Conservation (phyloP, 2,888 invertebrate genomes). For the Nephrotoma flavescens region DNA sequence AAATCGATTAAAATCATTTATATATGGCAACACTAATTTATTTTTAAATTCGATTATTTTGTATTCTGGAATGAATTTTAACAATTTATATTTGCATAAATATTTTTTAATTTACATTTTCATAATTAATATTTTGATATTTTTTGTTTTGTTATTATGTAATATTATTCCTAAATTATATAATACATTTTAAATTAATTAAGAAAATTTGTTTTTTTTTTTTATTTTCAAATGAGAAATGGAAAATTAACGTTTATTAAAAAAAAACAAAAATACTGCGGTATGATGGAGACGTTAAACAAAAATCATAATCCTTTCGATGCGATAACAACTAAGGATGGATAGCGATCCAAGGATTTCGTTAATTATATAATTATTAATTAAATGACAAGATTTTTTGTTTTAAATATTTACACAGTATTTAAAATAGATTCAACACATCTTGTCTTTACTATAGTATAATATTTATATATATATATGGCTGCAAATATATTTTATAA, state of each 20-base stretch:
- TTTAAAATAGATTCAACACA: not conserved
- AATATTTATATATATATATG: not conserved
- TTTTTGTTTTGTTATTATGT: not conserved
- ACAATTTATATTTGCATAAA: not conserved
- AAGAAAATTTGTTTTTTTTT: not conserved
- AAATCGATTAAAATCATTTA: not conserved
- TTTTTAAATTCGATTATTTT: not conserved
- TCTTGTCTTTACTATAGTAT: not conserved
- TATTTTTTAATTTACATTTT: not conserved
- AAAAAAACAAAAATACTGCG: not conserved
- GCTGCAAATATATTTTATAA: not conserved
- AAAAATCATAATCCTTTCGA: not conserved
- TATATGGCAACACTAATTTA: not conserved
- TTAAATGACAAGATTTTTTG: not conserved
- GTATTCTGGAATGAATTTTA: not conserved
- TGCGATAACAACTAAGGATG: not conserved
- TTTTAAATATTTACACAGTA: not conserved
- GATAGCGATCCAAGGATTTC: not conserved
- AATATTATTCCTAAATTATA: not conserved
- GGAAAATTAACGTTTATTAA: not conserved
- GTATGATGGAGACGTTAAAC: not conserved
- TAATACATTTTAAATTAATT: not conserved
- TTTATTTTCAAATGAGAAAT: not conserved
- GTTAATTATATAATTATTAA: not conserved
- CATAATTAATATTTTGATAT: not conserved